Percentiles rank a stretch among this genome's conserved stretches.
Conservation (phyloP, 2,113 vertebrate species). For the Ciconia stormi region DNA sequence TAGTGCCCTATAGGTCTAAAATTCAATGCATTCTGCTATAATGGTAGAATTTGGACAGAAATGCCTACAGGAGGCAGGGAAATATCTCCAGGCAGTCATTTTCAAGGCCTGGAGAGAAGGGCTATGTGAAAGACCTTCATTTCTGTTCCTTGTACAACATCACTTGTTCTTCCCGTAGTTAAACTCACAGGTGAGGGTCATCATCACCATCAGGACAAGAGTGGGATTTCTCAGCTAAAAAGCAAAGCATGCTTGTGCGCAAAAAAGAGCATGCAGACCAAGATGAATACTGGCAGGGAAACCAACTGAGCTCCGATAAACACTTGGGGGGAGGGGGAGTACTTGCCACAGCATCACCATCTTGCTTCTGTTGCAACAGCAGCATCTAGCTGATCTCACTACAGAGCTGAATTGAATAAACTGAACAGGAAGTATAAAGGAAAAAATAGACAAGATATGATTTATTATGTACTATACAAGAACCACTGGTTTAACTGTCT, state of each 20-base stretch:
- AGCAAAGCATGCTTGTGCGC: background rate
- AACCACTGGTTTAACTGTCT: constrained; percentile 61
- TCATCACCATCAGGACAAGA: background rate
- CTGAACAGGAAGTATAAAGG: constrained; percentile 56
- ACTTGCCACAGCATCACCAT: background rate
- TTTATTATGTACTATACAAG: constrained; percentile 40
- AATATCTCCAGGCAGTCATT: background rate
- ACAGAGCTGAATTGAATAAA: constrained; percentile 8
- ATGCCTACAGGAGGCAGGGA: background rate
- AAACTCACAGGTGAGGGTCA: background rate
- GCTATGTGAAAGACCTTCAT: background rate
- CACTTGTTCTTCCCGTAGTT: background rate
- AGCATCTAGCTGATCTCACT: constrained; percentile 59
- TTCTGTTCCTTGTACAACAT: background rate
- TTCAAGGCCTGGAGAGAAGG: background rate
- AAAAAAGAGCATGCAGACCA: background rate
- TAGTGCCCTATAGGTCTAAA: background rate
- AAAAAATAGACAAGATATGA: constrained; percentile 45
- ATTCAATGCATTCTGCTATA: background rate
- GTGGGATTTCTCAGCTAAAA: background rate
- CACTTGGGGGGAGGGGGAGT: background rate
- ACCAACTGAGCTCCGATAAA: background rate
- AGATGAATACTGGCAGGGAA: background rate
- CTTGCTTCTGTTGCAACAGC: constrained; percentile 45
- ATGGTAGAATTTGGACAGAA: background rate